Evolutionary conservation across 2,888 invertebrate genomes (phyloP), one percentile per base, ranked within the genome.

Genomic region (Helleia helle): DNA sequence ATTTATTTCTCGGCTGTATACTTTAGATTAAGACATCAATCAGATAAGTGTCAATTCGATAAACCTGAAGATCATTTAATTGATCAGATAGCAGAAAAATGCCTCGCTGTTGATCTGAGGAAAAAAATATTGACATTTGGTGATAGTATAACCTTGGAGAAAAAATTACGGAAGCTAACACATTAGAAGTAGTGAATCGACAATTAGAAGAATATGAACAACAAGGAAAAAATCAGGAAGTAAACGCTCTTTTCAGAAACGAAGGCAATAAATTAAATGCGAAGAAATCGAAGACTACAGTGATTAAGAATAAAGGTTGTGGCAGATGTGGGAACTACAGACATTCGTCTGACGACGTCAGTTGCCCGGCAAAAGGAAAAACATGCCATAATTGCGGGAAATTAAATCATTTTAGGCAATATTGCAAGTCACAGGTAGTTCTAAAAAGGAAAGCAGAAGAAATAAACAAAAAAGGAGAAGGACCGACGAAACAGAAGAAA

Each of bases 21-120:
- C n/a, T n/a, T 15, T 15, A 15, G 15, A 15, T 15, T 3, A 15
- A 15, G 7, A 41, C 49, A n/a, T 1, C 6, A 24, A 44, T 36
- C 44, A 6, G 22, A 18, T 2, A 48, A 51, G 37, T 47, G 48
- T 22, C 3, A 45, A 11, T 46, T 51, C 38, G 6, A 4, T 4
- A 18, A 42, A 1, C 2, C n/a, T 18, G 43, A 49, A 5, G 43
- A 49, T 6, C 13, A 47, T 4, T 11, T 49, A 0, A 37, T 49
- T 4, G 48, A 47, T 12, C 47, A 45, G 38, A 40, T 47, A 9
- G 34, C 34, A 5, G 47, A 47, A 30, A 47, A 42, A 31, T 41
- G 47, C 18, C 1, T 5, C 0, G 42, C 42, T 15, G 7, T 3
- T 4, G 46, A 46, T 8, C 24, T 48, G n/a, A n/a, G 48, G 5